Conservation (phyloP, 1,140 invertebrate species). For the Atta colombica region DNA sequence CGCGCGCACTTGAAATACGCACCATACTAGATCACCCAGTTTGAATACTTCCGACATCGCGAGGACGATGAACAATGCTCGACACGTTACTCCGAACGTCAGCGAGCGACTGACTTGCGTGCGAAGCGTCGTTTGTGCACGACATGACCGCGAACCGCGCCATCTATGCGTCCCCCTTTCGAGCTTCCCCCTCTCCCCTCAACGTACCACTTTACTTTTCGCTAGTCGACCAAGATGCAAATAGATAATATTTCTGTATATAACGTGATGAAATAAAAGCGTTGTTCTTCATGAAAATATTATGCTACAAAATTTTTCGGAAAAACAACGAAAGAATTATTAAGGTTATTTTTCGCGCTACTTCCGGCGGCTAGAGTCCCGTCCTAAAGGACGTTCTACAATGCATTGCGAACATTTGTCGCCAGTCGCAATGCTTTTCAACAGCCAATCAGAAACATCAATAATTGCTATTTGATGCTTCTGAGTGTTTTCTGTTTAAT, state of each 20-base stretch:
- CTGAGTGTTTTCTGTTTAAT: too few species aligned
- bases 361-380: slow-evolving; percentile 59
- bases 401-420: neutral
- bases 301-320: too few species aligned
- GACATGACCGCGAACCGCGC: slow-evolving; percentile 74
- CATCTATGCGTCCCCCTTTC: slow-evolving; percentile 24
- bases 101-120: slow-evolving; percentile 83
- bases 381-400: slow-evolving; percentile 61
- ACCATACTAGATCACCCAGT: slow-evolving; percentile 92
- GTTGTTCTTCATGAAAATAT: neutral
- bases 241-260: neutral
- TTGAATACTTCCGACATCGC: slow-evolving; percentile 89
- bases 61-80: neutral
- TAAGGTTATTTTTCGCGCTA: slow-evolving; percentile 24
- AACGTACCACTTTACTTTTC: too few species aligned
- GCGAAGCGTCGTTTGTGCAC: slow-evolving; percentile 80
- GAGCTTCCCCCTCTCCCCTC: neutral
- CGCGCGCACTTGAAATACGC: slow-evolving; percentile 82
- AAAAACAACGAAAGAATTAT: neutral
- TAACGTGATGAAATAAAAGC: neutral
- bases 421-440: too few species aligned
- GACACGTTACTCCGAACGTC: slow-evolving; percentile 74
- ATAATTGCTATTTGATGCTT: too few species aligned
- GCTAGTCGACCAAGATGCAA: slow-evolving; percentile 55
- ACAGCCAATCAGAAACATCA: too few species aligned